Percentiles rank a stretch among this genome's conserved stretches.
Conservation (phyloP, 2,888 invertebrate species). For the Hydriomena furcata region DNA sequence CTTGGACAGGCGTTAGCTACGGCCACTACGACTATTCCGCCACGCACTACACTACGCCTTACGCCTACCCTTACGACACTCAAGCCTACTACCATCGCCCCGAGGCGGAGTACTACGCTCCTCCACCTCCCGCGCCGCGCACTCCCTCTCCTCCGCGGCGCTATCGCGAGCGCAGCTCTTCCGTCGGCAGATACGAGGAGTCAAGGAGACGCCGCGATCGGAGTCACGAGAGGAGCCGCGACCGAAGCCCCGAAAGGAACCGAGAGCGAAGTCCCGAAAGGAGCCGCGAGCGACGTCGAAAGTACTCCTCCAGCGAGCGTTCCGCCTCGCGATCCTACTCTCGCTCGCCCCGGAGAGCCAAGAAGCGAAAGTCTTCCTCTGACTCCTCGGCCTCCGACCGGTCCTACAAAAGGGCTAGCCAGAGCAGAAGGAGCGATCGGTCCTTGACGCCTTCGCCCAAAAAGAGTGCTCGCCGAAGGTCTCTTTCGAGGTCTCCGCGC, state of each 20-base stretch:
- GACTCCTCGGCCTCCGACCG: conserved; percentile 59
- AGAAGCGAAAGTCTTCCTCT: conserved; percentile 51
- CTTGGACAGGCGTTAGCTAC: conserved; percentile 78
- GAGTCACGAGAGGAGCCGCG: too few relatives aligned
- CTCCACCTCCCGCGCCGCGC: conserved; percentile 41
- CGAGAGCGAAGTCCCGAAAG: conserved; percentile 54
- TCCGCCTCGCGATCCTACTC: conserved; percentile 23
- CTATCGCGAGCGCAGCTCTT: conserved; percentile 17
- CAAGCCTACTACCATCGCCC: conserved; percentile 10
- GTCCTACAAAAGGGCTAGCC: conserved; percentile 50
- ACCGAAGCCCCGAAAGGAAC: too few relatives aligned
- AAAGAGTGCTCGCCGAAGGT: conserved; percentile 46
- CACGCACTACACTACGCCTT: conserved; percentile 45
- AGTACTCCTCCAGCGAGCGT: conserved; percentile 61
- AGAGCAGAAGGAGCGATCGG: conserved; percentile 40
- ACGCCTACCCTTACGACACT: conserved; percentile 30
- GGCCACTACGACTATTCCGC: conserved; percentile 52
- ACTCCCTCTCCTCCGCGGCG: conserved; percentile 23
- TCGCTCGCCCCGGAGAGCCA: conserved; percentile 41
- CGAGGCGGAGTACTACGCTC: conserved; percentile 28
- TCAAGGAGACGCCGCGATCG: conserved; percentile 46
- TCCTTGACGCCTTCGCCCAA: conserved; percentile 55
- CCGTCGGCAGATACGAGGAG: conserved; percentile 56
- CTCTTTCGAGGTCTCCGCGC: conserved; percentile 45
- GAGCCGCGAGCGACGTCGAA: conserved; percentile 54